phyloP scores from a whole-genome alignment of 2,113 vertebrate genomes.

The Rhinopomastus cyanomelas region DNA sequence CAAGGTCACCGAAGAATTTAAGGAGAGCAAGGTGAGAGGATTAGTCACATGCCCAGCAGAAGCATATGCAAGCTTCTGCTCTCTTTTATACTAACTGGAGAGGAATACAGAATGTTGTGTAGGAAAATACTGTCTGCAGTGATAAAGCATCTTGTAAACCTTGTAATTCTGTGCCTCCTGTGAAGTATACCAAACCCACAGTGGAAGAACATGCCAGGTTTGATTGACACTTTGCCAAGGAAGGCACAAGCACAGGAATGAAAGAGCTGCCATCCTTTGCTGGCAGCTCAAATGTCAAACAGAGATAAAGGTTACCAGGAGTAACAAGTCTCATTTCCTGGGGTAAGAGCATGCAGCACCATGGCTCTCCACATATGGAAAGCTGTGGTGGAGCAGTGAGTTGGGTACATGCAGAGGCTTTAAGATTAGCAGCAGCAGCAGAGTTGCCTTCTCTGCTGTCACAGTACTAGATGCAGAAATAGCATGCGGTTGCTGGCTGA shows the following conservation, averaged over 20 bases:
- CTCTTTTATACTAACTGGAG: not conserved
- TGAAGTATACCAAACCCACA: not conserved
- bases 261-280: not conserved
- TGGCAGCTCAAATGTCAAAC: not conserved
- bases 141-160: constrained; percentile 33
- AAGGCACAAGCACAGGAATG: not conserved
- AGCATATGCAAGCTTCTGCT: not conserved
- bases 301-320: not conserved
- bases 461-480: not conserved
- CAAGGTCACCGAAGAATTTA: not conserved
- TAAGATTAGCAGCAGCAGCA: not conserved
- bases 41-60: not conserved
- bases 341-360: not conserved
- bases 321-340: constrained; percentile 1
- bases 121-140: constrained; percentile 19
- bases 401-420: not conserved
- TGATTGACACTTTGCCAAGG: not conserved
- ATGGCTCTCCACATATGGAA: not conserved
- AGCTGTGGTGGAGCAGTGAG: not conserved
- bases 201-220: not conserved
- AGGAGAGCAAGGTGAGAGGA: not conserved
- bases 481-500: not conserved
- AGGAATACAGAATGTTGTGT: not conserved
- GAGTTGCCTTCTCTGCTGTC: not conserved
- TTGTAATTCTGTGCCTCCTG: constrained; percentile 9